A percentile compares a stretch with the other conserved stretches of the same genome.
phyloP scores from a whole-genome alignment of 2,797 vertebrate species.

The Characodon lateralis region DNA sequence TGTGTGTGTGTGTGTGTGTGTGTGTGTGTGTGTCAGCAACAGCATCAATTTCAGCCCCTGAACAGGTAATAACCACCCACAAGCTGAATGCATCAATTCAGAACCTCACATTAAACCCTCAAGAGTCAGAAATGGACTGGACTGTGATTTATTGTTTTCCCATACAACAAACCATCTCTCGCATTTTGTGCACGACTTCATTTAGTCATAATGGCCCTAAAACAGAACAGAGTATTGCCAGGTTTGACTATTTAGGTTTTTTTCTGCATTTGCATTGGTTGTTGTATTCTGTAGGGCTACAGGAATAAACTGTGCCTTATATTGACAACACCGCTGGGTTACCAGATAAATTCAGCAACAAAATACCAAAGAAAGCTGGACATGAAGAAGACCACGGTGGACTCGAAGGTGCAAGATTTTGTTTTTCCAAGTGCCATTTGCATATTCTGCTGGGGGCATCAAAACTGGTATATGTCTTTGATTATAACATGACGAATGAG shows the following conservation, averaged over 20 bases:
- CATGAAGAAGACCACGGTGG: background rate
- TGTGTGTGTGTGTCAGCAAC: conserved; percentile 35
- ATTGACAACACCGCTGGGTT: background rate
- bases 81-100: conserved; percentile 15
- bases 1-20: background rate
- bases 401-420: too few species aligned
- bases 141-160: background rate
- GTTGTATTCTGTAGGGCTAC: background rate
- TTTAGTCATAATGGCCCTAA: too few species aligned
- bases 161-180: background rate
- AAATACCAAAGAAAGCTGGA: background rate
- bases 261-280: too few species aligned
- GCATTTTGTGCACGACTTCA: background rate
- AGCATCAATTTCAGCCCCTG: conserved; percentile 41
- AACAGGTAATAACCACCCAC: conserved; percentile 36
- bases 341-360: background rate
- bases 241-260: background rate
- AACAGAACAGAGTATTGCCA: background rate
- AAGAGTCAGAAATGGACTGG: conserved; percentile 6
- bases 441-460: too few species aligned
- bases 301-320: background rate
- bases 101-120: background rate
- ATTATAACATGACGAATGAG: too few species aligned
- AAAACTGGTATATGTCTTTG: too few species aligned
- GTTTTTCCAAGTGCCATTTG: too few species aligned